Conservation (phyloP, 2,888 invertebrate species). For the Temnothorax rugatulus region DNA sequence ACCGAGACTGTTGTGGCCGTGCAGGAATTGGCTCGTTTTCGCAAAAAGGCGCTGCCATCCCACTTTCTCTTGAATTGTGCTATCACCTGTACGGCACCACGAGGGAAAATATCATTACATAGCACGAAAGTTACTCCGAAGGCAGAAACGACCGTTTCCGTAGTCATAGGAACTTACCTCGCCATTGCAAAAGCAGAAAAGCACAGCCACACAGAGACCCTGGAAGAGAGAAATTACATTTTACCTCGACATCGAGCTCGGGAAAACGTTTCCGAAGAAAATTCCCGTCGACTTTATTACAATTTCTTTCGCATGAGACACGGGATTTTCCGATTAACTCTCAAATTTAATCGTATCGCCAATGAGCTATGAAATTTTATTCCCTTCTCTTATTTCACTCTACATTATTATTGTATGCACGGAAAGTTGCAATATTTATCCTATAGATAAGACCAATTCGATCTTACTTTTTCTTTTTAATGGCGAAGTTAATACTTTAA, state of each 20-base stretch:
- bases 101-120: slow-evolving; percentile 29
- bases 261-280: slow-evolving; percentile 16
- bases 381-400: background rate
- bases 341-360: slow-evolving; percentile 32
- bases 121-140: slow-evolving; percentile 6
- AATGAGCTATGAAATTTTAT: slow-evolving; percentile 18
- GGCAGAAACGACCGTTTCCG: slow-evolving; percentile 8
- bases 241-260: slow-evolving; percentile 29
- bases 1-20: slow-evolving; percentile 96
- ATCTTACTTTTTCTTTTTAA: background rate
- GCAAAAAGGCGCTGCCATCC: slow-evolving; percentile 90
- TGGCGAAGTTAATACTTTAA: background rate
- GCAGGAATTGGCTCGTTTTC: slow-evolving; percentile 93
- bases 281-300: slow-evolving; percentile 32
- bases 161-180: slow-evolving; percentile 90
- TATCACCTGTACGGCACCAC: slow-evolving; percentile 87
- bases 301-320: background rate
- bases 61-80: slow-evolving; percentile 94
- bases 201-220: slow-evolving; percentile 96
- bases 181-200: slow-evolving; percentile 98
- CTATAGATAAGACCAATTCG: background rate
- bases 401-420: background rate
- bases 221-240: slow-evolving; percentile 86
- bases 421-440: background rate
- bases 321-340: slow-evolving; percentile 2